These are phyloP conservation scores for Drosophila helvetica DNA, from an alignment of 2,888 invertebrate genomes.

Conservation along the genomic window DNA sequence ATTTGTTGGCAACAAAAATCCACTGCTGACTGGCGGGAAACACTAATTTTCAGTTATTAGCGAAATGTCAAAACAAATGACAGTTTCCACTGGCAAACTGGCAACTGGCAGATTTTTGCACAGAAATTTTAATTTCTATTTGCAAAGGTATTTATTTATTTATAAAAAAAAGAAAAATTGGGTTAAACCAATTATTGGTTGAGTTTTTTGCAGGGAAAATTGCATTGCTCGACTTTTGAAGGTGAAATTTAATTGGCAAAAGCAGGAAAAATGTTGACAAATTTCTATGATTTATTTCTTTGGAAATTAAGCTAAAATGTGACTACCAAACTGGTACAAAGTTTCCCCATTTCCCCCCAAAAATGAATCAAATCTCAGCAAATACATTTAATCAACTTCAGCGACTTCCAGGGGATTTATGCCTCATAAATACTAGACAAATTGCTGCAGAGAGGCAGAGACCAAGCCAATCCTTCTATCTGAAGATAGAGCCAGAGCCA, in stretches of 20 bases:
- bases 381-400: conserved; percentile 27
- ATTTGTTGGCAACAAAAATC: conserved; percentile 14
- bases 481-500: conserved; percentile 13
- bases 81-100: conserved; percentile 38
- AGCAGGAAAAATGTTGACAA: background rate
- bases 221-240: background rate
- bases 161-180: conserved; percentile 1
- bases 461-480: conserved; percentile 9
- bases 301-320: background rate
- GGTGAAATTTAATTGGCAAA: background rate
- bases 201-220: background rate
- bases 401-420: conserved; percentile 29
- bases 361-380: conserved; percentile 31
- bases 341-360: background rate
- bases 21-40: conserved; percentile 45
- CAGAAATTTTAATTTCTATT: conserved; percentile 15
- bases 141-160: conserved; percentile 2
- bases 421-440: conserved; percentile 37
- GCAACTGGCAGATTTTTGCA: conserved; percentile 15
- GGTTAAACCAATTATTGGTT: background rate
- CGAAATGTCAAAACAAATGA: conserved; percentile 70
- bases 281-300: background rate
- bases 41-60: conserved; percentile 71
- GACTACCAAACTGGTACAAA: background rate
- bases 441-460: conserved; percentile 3